phyloP scores from a whole-genome alignment of 1,140 invertebrate genomes.

The Diuraphis noxia region DNA sequence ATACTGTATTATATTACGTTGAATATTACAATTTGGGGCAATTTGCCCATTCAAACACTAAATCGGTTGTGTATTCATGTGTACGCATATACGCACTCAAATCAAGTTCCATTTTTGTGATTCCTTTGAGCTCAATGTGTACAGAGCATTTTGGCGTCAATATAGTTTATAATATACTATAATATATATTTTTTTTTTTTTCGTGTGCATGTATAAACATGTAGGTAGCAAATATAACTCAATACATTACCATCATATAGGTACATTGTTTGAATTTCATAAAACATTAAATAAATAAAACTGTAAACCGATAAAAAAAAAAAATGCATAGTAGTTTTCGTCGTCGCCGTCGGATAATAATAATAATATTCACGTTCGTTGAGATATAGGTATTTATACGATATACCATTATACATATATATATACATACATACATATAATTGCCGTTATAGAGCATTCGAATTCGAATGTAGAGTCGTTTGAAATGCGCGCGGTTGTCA shows the following conservation, averaged over 20 bases:
- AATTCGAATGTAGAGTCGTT: not conserved
- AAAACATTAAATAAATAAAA: not conserved
- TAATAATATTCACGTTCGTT: not conserved
- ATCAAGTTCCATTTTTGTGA: not conserved
- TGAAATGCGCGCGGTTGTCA: not conserved
- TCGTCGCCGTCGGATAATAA: not conserved
- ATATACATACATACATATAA: not conserved
- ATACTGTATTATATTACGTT: too few relatives aligned
- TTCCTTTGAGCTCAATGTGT: not conserved
- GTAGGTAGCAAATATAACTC: not conserved
- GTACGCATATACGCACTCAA: not conserved
- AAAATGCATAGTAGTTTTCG: not conserved
- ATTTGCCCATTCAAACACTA: not conserved
- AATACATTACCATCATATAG: not conserved
- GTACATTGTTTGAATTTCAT: conserved; percentile 1
- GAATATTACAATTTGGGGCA: not conserved
- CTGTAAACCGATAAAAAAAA: not conserved
- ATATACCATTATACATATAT: too few relatives aligned
- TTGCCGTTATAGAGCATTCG: not conserved
- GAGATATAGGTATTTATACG: not conserved
- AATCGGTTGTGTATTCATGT: not conserved
- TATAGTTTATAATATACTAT: not conserved
- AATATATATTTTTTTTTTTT: not conserved
- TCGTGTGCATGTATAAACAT: not conserved
- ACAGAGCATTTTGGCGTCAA: not conserved